Evolutionary conservation across 2,113 vertebrate genomes (phyloP), one percentile per base, ranked within the genome.

Genomic region (Eurypyga helias): DNA sequence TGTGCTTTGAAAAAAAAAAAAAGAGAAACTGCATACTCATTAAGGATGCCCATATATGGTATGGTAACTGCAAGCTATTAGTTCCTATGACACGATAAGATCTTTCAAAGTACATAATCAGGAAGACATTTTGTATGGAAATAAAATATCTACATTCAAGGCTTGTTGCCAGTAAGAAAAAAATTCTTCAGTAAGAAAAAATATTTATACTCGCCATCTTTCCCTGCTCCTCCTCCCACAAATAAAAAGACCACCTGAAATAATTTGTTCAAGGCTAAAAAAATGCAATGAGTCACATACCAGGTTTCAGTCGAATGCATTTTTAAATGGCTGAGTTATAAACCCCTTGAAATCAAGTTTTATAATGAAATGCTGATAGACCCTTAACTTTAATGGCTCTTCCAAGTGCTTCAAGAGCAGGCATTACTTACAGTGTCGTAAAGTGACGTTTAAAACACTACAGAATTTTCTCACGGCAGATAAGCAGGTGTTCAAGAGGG

Each of bases 291-390:
- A 79, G 38, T 89, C 54, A 69, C 25, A 62, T 76, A 61, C 61
- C 48, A 87, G 64, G 38, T 96, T 94, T 97, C 92, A 93, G 70
- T 80, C 15, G 16, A 92, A 91, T 89, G 54, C 60, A 93, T 97
- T 98, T 97, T 85, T 81, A 95, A 94, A 94, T 72, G 43, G 20
- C 54, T 87, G 62, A 81, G 36, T 67, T 97, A 97, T 96, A 98
- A 97, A 97, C 49, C 65, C 55, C 90, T 97, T 94, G 95, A 98
- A 98, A 98, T 97, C 96, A 97, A 93, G 95, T 70, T 94, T 96
- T 97, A 91, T 97, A 97, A 98, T 97, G 83, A 97, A 98, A 98
- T 94, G 96, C 93, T 97, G 96, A 98, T 97, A 98, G 96, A 96
- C 89, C 45, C 97, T 98, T 98, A 98, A 97, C 96, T 97, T 98